These are phyloP conservation scores for Lasius fuliginosus DNA, from an alignment of 2,888 invertebrate species.

Conservation along the genomic window DNA sequence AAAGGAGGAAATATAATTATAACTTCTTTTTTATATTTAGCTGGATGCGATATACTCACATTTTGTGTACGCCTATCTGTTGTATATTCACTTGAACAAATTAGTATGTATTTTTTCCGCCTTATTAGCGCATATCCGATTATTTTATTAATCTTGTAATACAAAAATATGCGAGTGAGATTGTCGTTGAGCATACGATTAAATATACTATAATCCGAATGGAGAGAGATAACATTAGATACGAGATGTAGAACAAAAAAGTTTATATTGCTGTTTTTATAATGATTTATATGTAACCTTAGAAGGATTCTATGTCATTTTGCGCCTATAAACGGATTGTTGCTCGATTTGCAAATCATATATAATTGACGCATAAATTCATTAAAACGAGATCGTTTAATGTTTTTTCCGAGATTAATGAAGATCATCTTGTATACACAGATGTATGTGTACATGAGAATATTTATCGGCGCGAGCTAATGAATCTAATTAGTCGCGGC, in stretches of 20 bases:
- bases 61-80: not conserved
- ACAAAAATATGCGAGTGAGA: not conserved
- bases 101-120: not conserved
- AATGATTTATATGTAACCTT: not conserved
- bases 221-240: not conserved
- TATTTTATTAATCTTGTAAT: not conserved
- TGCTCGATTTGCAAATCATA: not conserved
- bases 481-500: constrained; percentile 60
- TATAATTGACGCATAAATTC: constrained; percentile 53
- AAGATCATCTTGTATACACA: constrained; percentile 61
- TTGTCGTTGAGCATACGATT: not conserved
- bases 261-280: not conserved
- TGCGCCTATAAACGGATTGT: not conserved
- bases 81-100: not conserved
- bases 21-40: not conserved
- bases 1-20: not conserved
- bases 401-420: constrained; percentile 60
- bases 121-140: not conserved
- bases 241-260: not conserved
- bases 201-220: not conserved
- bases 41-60: not conserved
- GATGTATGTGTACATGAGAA: constrained; percentile 58
- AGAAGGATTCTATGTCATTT: not conserved
- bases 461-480: constrained; percentile 68
- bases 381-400: constrained; percentile 61